Conservation (phyloP, 64 coral and sea anemone genomes). For the Platygyra sinensis region DNA sequence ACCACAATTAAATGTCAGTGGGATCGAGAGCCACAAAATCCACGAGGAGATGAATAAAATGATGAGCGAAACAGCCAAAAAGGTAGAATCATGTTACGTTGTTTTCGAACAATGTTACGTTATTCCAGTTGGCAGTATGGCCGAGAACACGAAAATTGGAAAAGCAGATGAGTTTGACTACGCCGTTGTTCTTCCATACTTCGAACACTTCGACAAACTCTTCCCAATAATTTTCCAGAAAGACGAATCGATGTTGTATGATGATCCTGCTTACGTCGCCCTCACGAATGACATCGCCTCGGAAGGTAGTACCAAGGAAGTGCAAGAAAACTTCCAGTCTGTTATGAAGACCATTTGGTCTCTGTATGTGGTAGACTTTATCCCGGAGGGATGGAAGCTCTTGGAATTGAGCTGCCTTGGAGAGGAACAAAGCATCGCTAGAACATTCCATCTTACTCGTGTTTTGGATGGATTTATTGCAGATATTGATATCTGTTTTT, state of each 20-base stretch:
- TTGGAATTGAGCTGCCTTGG: constrained; percentile 43
- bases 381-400: constrained; percentile 55
- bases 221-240: constrained; percentile 55
- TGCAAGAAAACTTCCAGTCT: constrained; percentile 37
- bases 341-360: constrained; percentile 27
- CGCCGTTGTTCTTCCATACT: constrained; percentile 63
- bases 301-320: constrained; percentile 9
- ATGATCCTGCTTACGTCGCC: constrained; percentile 39
- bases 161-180: constrained; percentile 55
- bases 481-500: constrained; percentile 42
- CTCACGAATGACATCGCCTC: constrained; percentile 12
- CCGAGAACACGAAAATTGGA: constrained; percentile 44
- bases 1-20: constrained; percentile 16
- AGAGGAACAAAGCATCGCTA: constrained; percentile 25
- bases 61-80: constrained; percentile 27
- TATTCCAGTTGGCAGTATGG: constrained; percentile 51
- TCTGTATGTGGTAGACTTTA: constrained; percentile 32
- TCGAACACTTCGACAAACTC: constrained; percentile 54
- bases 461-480: constrained; percentile 32
- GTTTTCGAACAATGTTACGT: constrained; percentile 38
- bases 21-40: constrained; percentile 10
- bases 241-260: constrained; percentile 37
- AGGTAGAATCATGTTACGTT: constrained; percentile 14
- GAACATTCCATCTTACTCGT: constrained; percentile 42
- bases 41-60: constrained; percentile 27